Conservation (phyloP, 2,888 invertebrate species). For the Dasypolia templi region DNA sequence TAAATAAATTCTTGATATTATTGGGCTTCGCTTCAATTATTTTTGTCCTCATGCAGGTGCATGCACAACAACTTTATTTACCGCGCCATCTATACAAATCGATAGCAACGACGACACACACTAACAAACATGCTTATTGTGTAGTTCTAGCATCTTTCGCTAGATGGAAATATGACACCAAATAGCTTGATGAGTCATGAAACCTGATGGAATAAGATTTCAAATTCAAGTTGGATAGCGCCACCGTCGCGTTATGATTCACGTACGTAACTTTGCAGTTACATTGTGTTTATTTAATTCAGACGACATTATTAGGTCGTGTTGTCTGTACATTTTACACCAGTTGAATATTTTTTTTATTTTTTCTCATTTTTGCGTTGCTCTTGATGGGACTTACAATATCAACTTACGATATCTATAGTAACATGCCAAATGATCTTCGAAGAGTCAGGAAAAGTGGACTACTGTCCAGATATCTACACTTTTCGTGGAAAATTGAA, state of each 20-base stretch:
- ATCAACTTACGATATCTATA: neutral
- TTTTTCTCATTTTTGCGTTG: neutral
- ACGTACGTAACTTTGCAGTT: slow-evolving; percentile 1
- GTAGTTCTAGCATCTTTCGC: slow-evolving; percentile 6
- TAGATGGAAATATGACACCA: slow-evolving; percentile 25
- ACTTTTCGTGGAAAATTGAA: neutral
- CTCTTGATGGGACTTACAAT: neutral
- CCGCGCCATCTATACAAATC: slow-evolving; percentile 46
- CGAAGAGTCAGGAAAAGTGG: neutral
- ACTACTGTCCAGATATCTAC: neutral
- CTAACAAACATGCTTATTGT: neutral
- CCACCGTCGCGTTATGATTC: neutral
- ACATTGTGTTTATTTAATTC: neutral
- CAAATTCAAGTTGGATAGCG: slow-evolving; percentile 1
- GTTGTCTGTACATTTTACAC: slow-evolving; percentile 18
- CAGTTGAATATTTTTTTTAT: too few species aligned
- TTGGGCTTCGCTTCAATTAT: neutral
- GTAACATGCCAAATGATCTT: neutral
- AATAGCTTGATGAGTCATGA: slow-evolving; percentile 12
- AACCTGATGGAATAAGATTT: neutral
- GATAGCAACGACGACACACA: slow-evolving; percentile 1
- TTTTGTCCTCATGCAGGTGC: neutral
- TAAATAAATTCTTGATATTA: neutral
- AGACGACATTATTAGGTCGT: neutral
- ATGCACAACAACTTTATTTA: neutral